phyloP scores from a whole-genome alignment of 2,797 vertebrate genomes.

The Coregonus ussuriensis region DNA sequence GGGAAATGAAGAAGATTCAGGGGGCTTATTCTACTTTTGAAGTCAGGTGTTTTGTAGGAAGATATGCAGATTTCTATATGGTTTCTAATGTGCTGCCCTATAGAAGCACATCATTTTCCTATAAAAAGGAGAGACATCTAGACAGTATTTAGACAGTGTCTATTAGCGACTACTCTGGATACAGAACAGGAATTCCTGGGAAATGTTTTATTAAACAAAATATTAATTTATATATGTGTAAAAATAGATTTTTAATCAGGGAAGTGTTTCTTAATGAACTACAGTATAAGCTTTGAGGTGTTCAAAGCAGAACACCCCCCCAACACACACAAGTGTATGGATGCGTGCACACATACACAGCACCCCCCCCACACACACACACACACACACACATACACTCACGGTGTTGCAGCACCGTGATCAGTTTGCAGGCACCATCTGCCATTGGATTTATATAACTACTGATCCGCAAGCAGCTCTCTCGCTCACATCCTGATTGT shows the following conservation, averaged over 20 bases:
- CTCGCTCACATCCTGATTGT: slow-evolving; percentile 33
- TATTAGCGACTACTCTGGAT: background rate
- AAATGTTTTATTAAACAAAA: slow-evolving; percentile 41
- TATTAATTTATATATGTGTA: slow-evolving; percentile 12
- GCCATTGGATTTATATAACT: slow-evolving; percentile 50
- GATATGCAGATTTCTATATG: background rate
- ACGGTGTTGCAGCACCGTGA: slow-evolving; percentile 29
- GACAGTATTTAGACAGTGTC: background rate
- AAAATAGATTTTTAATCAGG: slow-evolving; percentile 57
- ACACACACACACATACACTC: slow-evolving; percentile 14
- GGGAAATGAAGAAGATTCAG: background rate
- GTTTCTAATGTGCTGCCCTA: background rate
- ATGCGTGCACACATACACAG: slow-evolving; percentile 1
- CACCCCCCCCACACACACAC: slow-evolving; percentile 1
- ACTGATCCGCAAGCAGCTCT: slow-evolving; percentile 46
- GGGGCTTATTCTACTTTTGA: slow-evolving; percentile 3
- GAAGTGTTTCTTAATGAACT: slow-evolving; percentile 37
- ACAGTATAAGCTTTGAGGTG: slow-evolving; percentile 33
- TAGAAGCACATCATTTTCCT: background rate
- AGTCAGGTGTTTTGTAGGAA: background rate
- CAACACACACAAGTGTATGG: slow-evolving; percentile 2
- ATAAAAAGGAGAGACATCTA: background rate
- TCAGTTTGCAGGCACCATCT: slow-evolving; percentile 47
- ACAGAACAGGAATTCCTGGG: slow-evolving; percentile 37
- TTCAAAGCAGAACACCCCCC: slow-evolving; percentile 45